phyloP scores from a whole-genome alignment of 2,888 invertebrate species.

The Congeria kusceri region DNA sequence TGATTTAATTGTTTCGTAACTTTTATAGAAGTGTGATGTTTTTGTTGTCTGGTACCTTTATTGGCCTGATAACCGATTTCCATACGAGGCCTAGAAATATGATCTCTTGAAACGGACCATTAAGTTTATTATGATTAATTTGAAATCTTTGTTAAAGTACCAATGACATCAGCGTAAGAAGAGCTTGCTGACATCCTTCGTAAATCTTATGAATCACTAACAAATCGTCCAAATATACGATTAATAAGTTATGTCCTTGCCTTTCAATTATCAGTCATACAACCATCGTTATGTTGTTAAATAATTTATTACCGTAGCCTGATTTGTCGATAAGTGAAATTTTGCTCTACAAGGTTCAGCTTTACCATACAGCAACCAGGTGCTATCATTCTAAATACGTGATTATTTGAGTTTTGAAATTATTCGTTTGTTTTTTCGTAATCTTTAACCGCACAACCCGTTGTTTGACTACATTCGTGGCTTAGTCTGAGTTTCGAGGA shows the following conservation, averaged over 20 bases:
- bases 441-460: constrained; percentile 1
- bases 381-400: too few relatives aligned
- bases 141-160: constrained; percentile 25
- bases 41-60: constrained; percentile 6
- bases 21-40: neutral
- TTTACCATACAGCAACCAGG: constrained; percentile 13
- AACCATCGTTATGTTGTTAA: constrained; percentile 19
- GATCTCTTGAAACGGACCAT: constrained; percentile 12
- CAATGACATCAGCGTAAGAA: constrained; percentile 6
- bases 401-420: neutral
- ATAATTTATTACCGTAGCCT: constrained; percentile 18
- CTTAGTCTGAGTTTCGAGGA: too few relatives aligned
- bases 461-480: too few relatives aligned
- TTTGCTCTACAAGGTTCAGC: constrained; percentile 5
- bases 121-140: constrained; percentile 37
- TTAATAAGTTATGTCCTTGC: constrained; percentile 7
- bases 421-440: neutral
- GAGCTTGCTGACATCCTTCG: constrained; percentile 11
- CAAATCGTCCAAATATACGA: constrained; percentile 30
- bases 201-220: constrained; percentile 14
- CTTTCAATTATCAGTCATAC: constrained; percentile 18
- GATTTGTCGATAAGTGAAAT: constrained; percentile 13
- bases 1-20: constrained; percentile 6
- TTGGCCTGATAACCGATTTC: neutral
- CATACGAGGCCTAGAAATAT: constrained; percentile 4